Evolutionary conservation across 2,888 invertebrate species (phyloP).

Genomic region (Esperia sulphurella): DNA sequence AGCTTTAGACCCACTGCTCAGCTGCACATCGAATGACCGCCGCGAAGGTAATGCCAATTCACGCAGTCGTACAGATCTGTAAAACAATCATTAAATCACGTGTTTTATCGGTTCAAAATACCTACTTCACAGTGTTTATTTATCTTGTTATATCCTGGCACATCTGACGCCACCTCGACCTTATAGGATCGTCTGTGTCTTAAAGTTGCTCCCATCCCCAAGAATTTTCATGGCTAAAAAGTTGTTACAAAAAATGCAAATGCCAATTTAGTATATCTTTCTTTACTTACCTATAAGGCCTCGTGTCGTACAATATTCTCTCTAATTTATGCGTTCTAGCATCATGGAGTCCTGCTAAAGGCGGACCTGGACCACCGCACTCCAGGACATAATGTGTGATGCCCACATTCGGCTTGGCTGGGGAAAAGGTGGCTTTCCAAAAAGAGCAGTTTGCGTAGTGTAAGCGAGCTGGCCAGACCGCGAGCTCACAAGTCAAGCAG

Average conservation of each 20-base stretch:
- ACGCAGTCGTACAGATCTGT: conserved; percentile 82
- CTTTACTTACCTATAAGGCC: conserved; percentile 77
- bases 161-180: too few relatives aligned
- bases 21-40: conserved; percentile 90
- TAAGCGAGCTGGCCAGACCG: conserved; percentile 87
- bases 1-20: conserved; percentile 92
- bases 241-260: too few relatives aligned
- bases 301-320: conserved; percentile 87
- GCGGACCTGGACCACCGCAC: conserved; percentile 95
- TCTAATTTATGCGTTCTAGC: conserved; percentile 87
- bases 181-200: too few relatives aligned
- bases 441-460: conserved; percentile 93
- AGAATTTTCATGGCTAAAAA: too few relatives aligned
- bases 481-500: conserved; percentile 93
- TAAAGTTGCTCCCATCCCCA: too few relatives aligned
- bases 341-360: conserved; percentile 89
- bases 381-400: conserved; percentile 87
- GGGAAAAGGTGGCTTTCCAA: conserved; percentile 88
- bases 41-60: conserved; percentile 90
- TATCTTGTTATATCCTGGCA: too few relatives aligned
- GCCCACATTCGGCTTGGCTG: conserved; percentile 65
- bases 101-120: neutral
- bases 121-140: too few relatives aligned
- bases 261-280: too few relatives aligned
- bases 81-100: neutral